Conservation (phyloP, 2,797 vertebrate genomes). For the Mormyrops boulengeri region DNA sequence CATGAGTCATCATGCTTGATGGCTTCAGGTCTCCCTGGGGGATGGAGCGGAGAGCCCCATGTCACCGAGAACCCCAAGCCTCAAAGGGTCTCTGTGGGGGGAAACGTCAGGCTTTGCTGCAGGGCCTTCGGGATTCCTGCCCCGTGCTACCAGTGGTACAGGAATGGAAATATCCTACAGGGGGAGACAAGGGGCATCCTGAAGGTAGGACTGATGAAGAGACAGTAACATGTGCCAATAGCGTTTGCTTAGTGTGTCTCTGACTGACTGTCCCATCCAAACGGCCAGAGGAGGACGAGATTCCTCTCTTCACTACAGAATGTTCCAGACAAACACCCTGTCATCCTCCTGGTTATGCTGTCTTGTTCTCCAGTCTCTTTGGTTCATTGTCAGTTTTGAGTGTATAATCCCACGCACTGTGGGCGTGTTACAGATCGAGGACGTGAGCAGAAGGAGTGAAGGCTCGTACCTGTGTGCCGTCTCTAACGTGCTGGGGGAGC, state of each 20-base stretch:
- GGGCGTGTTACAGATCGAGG: constrained; percentile 55
- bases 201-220: constrained; percentile 49
- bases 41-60: constrained; percentile 71
- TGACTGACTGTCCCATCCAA: neutral
- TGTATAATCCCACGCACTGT: constrained; percentile 16
- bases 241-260: neutral
- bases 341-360: neutral
- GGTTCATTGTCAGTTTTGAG: neutral
- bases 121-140: constrained; percentile 69
- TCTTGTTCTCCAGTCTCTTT: neutral
- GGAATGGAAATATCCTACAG: constrained; percentile 61
- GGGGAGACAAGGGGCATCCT: constrained; percentile 55
- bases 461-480: constrained; percentile 75
- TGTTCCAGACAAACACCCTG: neutral
- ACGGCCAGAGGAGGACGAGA: neutral
- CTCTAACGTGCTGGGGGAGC: constrained; percentile 64
- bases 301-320: neutral
- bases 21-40: constrained; percentile 49
- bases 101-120: constrained; percentile 57
- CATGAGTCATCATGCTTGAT: neutral
- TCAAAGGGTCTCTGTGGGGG: constrained; percentile 51
- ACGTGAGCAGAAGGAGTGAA: constrained; percentile 41
- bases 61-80: constrained; percentile 60
- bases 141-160: constrained; percentile 77
- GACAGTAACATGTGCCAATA: neutral